A percentile compares a stretch with the other conserved stretches of the same genome.
phyloP scores from a whole-genome alignment of 2,888 invertebrate species.

The Dendrolimus houi region DNA sequence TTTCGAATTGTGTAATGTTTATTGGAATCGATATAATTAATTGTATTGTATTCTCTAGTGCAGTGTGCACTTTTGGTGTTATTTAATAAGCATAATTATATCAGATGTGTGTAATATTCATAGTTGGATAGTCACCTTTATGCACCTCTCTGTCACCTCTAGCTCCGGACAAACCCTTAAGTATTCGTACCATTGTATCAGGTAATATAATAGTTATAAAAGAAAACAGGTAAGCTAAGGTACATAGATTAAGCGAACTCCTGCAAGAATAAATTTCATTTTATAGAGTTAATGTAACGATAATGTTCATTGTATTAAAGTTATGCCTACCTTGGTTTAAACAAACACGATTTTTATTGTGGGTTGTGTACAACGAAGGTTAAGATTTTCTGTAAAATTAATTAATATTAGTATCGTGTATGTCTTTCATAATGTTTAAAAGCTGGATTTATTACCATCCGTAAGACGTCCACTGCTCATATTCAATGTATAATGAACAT shows the following conservation, averaged over 20 bases:
- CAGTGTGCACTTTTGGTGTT: not conserved
- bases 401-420: slow-evolving; percentile 2
- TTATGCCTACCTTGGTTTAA: slow-evolving; percentile 17
- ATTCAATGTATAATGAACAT: not conserved
- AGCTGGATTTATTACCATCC: slow-evolving; percentile 12
- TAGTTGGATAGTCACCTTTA: not conserved
- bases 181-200: not conserved
- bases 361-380: slow-evolving; percentile 64
- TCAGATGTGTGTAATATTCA: not conserved
- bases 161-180: not conserved
- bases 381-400: slow-evolving; percentile 7
- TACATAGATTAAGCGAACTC: slow-evolving; percentile 28
- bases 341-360: slow-evolving; percentile 24
- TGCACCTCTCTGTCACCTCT: not conserved
- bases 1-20: not conserved
- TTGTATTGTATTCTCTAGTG: not conserved
- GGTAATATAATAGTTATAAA: slow-evolving; percentile 1
- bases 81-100: not conserved
- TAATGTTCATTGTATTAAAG: slow-evolving; percentile 22
- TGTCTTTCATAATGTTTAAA: slow-evolving; percentile 10
- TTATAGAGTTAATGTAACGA: slow-evolving; percentile 38
- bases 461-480: slow-evolving; percentile 7
- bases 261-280: slow-evolving; percentile 64
- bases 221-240: slow-evolving; percentile 17
- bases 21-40: not conserved